A percentile compares a stretch with the other conserved stretches of the same genome.
Evolutionary conservation across 2,888 invertebrate genomes (phyloP).

Genomic region (Lucinisca nassula): DNA sequence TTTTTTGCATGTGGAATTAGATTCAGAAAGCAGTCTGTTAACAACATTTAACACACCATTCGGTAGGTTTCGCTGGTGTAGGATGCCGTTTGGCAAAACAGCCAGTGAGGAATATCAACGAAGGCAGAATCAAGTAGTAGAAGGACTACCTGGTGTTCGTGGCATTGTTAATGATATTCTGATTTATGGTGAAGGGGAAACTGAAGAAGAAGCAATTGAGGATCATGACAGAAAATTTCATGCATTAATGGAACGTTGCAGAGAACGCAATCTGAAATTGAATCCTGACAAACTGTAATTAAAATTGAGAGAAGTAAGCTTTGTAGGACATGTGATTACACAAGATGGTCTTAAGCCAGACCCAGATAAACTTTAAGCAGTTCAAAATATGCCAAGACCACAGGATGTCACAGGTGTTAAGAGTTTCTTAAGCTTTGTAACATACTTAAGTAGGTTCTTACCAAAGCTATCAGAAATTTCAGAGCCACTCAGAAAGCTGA

Average conservation of each 20-base stretch:
- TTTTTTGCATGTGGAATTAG: conserved; percentile 24
- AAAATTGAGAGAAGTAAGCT: conserved; percentile 52
- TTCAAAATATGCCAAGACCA: conserved; percentile 62
- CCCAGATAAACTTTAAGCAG: conserved; percentile 56
- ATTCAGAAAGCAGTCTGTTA: conserved; percentile 15
- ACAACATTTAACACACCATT: conserved; percentile 39
- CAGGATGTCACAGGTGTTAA: conserved; percentile 39
- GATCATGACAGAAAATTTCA: conserved; percentile 65
- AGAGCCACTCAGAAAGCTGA: conserved; percentile 56
- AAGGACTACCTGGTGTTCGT: conserved; percentile 14
- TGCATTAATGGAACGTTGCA: conserved; percentile 53
- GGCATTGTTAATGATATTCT: conserved; percentile 22
- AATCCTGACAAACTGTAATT: conserved; percentile 54
- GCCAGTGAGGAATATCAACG: conserved; percentile 40
- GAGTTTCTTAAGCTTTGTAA: conserved; percentile 57
- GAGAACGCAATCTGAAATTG: conserved; percentile 55
- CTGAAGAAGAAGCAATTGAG: too few relatives aligned
- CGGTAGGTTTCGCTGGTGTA: conserved; percentile 17
- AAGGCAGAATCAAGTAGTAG: not conserved
- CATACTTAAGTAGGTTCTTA: conserved; percentile 58
- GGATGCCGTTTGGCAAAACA: conserved; percentile 39
- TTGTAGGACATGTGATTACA: conserved; percentile 58
- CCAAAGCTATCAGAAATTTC: conserved; percentile 64
- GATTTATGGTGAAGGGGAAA: conserved; percentile 7
- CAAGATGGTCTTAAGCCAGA: conserved; percentile 60